Base-by-base conservation (phyloP, 1,140 invertebrate species). In the Galendromus occidentalis region DNA sequence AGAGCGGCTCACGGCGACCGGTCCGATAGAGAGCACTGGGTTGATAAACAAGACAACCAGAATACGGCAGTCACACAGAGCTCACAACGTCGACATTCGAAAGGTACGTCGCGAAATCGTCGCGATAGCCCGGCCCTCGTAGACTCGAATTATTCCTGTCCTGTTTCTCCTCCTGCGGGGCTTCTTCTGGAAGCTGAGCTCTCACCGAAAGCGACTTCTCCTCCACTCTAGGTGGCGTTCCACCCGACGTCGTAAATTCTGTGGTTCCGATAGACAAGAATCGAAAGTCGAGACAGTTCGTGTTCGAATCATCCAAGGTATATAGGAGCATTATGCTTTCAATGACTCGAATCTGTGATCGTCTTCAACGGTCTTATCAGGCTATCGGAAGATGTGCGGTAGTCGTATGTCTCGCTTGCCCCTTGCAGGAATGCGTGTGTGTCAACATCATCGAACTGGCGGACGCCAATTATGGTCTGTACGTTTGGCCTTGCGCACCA, bases 401-500 rank as follows among this genome's bases (percentile, higher is more conserved):
- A 39, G 4, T 39, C 33, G 9, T 39, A 9, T 39, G 4, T 39
- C 9, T 4, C 33, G 33, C 33, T 39, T 9, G 33, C 9, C 33
- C 9, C 18, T 47, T 47, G 4, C 33, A 59, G 51, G 51, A 59
- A 25, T 33, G 51, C 9, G 22, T 59, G 33, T 33, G 51, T 59
- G 51, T 59, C 2, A 59, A 59, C 25, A 59, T 59, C 51, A 17
- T 59, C 12, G 51, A 59, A 33, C 33, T 59, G 2, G 33, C 33
- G 22, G 72, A 77, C 69, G 70, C 87, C 18, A 87, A 83, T 71
- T 95, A 94, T 78, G 91, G 88, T 65, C 87, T 91, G 74, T 92
- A 93, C 78, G 89, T 88, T 68, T 95, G 91, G 91, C 89, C 91
- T 1, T 88, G 85, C 68, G 88, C 91, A 51, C 87, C 88, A 20